Percentiles rank a stretch among this genome's conserved stretches.
Evolutionary conservation across 37 sponge, comb jelly and placozoan species (phyloP).

Genomic region (Ianthella basta): DNA sequence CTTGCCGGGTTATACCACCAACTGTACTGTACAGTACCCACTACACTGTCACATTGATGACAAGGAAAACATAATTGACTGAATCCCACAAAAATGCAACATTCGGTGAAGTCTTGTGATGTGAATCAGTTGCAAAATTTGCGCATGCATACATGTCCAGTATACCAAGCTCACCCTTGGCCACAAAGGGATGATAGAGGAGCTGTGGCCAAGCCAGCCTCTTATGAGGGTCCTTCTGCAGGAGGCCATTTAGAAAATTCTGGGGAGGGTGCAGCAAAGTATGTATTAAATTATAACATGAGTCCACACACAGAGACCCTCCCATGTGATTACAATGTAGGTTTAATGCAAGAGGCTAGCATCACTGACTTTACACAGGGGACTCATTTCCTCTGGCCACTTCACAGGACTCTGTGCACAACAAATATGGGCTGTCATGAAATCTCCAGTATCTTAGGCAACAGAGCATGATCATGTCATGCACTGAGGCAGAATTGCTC

Average conservation of each 20-base stretch:
- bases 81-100: neutral
- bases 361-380: conserved; percentile 39
- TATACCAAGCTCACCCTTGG: conserved; percentile 36
- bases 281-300: too few species aligned
- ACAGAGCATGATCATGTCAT: neutral
- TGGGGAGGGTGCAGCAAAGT: neutral
- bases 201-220: conserved; percentile 93
- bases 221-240: conserved; percentile 81
- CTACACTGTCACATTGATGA: too few species aligned
- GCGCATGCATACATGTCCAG: too few species aligned
- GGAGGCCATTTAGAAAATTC: conserved; percentile 76
- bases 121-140: neutral
- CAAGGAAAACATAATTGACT: too few species aligned
- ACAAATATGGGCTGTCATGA: neutral
- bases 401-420: conserved; percentile 47
- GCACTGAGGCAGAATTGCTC: too few species aligned
- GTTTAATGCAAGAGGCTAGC: neutral
- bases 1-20: neutral
- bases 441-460: neutral
- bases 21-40: too few species aligned
- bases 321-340: neutral
- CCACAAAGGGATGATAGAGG: conserved; percentile 90
- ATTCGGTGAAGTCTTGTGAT: neutral
- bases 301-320: too few species aligned
- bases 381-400: conserved; percentile 83